Percentiles rank a stretch among this genome's conserved stretches.
phyloP scores from a whole-genome alignment of 2,113 vertebrate genomes.

The Chitala chitala region DNA sequence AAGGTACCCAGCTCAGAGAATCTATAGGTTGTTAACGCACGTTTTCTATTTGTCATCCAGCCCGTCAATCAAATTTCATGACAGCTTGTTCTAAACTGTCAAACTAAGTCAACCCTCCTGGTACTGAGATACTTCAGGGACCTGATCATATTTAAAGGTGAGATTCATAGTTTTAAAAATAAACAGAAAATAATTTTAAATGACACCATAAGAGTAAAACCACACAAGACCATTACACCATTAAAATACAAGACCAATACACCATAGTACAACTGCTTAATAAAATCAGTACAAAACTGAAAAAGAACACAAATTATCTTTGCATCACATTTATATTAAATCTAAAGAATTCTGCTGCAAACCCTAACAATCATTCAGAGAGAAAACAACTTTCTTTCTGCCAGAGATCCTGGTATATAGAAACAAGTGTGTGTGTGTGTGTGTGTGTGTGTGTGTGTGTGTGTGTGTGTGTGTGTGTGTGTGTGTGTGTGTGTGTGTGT shows the following conservation, averaged over 20 bases:
- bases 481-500: no score
- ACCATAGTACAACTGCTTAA: not conserved
- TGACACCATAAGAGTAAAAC: not conserved
- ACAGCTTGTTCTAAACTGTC: not conserved
- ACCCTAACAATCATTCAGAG: no score
- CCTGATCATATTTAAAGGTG: constrained; percentile 16
- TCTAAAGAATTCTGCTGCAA: no score
- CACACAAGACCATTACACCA: not conserved
- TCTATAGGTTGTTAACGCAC: no score
- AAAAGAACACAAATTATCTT: not conserved
- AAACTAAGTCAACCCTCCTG: not conserved
- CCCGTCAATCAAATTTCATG: not conserved
- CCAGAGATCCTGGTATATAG: no score
- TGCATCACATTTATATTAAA: not conserved
- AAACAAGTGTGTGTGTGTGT: no score
- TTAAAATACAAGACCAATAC: not conserved
- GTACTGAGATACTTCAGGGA: not conserved
- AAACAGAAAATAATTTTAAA: no score
- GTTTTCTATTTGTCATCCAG: no score
- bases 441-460: no score
- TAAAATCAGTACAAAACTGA: not conserved
- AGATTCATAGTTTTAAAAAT: not conserved
- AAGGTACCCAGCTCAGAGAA: no score
- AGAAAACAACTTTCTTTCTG: no score
- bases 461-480: no score